phyloP scores from a whole-genome alignment of 2,113 vertebrate species.

The Eulemur macaco region DNA sequence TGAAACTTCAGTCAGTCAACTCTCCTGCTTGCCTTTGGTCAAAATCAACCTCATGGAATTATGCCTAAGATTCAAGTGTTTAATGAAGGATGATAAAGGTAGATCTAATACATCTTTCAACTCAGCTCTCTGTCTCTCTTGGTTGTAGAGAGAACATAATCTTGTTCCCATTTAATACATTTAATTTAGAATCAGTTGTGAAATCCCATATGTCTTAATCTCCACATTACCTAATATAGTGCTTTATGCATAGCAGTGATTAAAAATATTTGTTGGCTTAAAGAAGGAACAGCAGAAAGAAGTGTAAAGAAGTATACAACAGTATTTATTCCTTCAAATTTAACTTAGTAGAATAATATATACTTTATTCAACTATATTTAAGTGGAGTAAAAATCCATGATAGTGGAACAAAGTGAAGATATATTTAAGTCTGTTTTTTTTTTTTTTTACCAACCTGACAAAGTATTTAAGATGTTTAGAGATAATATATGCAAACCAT shows the following conservation, averaged over 20 bases:
- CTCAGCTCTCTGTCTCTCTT: neutral
- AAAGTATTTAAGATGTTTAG: neutral
- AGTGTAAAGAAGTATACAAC: neutral
- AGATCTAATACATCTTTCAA: neutral
- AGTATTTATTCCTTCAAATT: neutral
- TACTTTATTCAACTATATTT: neutral
- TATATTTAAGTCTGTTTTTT: neutral
- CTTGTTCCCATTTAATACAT: neutral
- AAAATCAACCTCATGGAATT: neutral
- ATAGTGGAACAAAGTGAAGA: neutral
- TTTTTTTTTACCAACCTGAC: neutral
- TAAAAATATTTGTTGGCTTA: constrained; percentile 14
- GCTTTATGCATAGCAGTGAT: neutral
- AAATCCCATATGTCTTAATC: neutral
- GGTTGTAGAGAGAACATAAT: neutral
- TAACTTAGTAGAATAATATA: neutral
- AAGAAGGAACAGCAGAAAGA: neutral
- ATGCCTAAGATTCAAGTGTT: neutral
- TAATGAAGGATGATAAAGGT: neutral
- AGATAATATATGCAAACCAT: neutral
- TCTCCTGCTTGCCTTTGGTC: neutral
- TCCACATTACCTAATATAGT: neutral
- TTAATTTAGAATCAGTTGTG: neutral
- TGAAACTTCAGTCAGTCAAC: neutral
- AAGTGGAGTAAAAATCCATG: neutral